A percentile compares a stretch with the other conserved stretches of the same genome.
Conservation (phyloP, 2,797 vertebrate species). For the Cetoscarus ocellatus region DNA sequence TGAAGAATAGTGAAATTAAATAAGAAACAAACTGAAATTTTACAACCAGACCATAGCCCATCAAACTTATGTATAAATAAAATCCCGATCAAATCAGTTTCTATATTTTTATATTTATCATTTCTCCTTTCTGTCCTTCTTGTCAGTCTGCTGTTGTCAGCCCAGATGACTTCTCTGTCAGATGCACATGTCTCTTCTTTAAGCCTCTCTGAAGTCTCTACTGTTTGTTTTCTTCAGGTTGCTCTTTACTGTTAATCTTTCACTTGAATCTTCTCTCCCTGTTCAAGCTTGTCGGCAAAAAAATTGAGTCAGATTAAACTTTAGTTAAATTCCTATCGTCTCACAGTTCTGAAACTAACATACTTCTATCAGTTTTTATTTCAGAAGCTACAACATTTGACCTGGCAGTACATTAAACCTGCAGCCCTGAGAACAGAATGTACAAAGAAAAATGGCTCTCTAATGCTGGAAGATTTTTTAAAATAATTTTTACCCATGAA, state of each 20-base stretch:
- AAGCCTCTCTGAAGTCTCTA: neutral
- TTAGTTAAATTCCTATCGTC: neutral
- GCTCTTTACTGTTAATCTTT: slow-evolving; percentile 25
- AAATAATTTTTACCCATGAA: no score
- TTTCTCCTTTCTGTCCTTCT: neutral
- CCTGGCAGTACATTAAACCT: neutral
- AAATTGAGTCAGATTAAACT: neutral
- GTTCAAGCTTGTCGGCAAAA: neutral
- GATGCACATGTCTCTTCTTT: slow-evolving; percentile 19
- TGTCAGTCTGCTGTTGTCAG: slow-evolving; percentile 26
- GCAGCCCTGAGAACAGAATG: neutral
- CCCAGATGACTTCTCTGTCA: slow-evolving; percentile 30
- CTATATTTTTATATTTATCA: neutral
- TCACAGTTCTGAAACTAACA: no score
- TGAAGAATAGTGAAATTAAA: no score
- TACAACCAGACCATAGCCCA: neutral
- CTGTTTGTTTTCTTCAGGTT: neutral
- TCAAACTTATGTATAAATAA: neutral
- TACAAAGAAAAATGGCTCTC: neutral
- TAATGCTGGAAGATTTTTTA: no score
- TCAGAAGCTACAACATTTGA: neutral
- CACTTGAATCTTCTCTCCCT: slow-evolving; percentile 1
- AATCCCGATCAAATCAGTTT: neutral
- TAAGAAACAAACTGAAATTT: no score
- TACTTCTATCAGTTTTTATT: no score